phyloP scores from a whole-genome alignment of 2,113 vertebrate species.

The Glaucomys volans region DNA sequence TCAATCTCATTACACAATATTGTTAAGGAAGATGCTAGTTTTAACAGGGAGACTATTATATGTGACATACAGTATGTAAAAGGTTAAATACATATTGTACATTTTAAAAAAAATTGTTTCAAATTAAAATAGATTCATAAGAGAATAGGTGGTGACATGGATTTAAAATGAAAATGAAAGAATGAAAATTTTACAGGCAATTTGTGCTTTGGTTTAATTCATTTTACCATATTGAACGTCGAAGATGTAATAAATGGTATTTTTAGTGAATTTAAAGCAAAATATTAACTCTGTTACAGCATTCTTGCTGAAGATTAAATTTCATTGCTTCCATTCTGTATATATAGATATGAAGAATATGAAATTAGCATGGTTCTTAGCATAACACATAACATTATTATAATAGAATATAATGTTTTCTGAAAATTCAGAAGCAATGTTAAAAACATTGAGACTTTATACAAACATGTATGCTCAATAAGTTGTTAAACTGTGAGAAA shows the following conservation, averaged over 20 bases:
- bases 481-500: not conserved
- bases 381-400: not conserved
- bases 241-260: constrained; percentile 56
- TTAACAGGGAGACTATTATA: constrained; percentile 60
- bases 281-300: constrained; percentile 20
- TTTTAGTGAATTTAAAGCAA: constrained; percentile 58
- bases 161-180: not conserved
- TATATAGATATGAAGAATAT: not conserved
- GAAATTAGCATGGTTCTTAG: not conserved
- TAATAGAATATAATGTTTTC: not conserved
- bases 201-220: constrained; percentile 58
- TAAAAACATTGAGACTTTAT: not conserved
- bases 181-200: constrained; percentile 16
- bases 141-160: not conserved
- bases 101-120: constrained; percentile 60
- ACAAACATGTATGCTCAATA: not conserved
- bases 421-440: not conserved
- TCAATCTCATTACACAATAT: constrained; percentile 78
- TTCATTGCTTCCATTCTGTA: not conserved
- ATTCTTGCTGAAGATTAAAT: not conserved
- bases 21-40: constrained; percentile 72
- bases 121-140: constrained; percentile 73
- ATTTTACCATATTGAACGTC: constrained; percentile 54
- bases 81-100: constrained; percentile 81
- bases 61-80: constrained; percentile 61